These are phyloP conservation scores for Pteropus rufus DNA, from an alignment of 2,797 vertebrate genomes.

Conservation along the genomic window DNA sequence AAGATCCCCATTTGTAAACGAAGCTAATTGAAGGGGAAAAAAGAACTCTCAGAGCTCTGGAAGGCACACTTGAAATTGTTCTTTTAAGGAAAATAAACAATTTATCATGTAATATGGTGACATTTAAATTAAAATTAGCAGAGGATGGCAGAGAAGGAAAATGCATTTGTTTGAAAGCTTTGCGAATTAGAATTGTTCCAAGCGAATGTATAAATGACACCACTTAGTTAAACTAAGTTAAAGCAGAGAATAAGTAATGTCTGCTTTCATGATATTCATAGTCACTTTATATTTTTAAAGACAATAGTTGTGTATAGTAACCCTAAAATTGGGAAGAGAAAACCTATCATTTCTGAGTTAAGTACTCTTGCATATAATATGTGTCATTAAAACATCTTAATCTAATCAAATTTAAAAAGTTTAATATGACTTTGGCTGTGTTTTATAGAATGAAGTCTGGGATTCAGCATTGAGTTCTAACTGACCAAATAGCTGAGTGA, in stretches of 20 bases:
- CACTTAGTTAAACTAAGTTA: background rate
- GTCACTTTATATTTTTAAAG: background rate
- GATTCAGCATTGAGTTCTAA: background rate
- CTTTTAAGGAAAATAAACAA: conserved; percentile 28
- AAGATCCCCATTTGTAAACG: background rate
- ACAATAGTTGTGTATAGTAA: background rate
- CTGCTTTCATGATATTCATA: background rate
- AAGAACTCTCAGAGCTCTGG: background rate
- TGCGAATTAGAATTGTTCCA: background rate
- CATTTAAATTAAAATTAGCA: conserved; percentile 12
- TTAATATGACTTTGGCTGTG: background rate
- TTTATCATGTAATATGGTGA: background rate
- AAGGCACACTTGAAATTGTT: background rate
- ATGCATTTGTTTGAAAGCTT: background rate
- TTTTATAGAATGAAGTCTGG: background rate
- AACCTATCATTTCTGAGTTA: background rate
- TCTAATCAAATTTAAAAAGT: background rate
- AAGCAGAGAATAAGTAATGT: background rate
- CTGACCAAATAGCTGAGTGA: background rate
- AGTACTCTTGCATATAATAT: background rate
- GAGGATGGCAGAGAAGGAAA: background rate
- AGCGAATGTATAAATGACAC: background rate
- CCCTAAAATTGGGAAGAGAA: background rate
- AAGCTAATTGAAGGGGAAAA: background rate
- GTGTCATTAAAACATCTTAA: background rate